Evolutionary conservation across 2,797 vertebrate genomes (phyloP), one percentile per base, ranked within the genome.

Genomic region (Melanotaenia boesemani): DNA sequence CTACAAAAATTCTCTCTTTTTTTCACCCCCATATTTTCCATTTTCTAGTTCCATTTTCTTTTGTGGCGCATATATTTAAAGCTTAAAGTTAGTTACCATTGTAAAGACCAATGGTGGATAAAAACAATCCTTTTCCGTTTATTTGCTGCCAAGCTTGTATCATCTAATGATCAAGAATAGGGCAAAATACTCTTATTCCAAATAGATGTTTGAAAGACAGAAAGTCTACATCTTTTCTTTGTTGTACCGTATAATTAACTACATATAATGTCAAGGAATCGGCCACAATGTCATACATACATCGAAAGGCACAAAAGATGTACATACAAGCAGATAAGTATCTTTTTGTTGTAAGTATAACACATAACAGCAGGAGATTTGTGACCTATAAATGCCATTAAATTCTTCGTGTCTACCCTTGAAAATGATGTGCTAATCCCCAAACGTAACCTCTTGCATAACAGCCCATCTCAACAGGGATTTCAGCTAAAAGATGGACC

Each of bases 361-460:
- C 68, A 74, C 77, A 76, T 63, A 72, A 79, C 77, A 46, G 78
- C 61, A 59, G 72, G 72, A 64, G 80, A 84, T 89, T 81, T 80
- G 73, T 83, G 87, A 87, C 87, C 86, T 61, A 86, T 82, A 84
- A 88, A 88, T 41, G 50, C 59, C 54, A 66, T 41, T 37, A 60
- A 81, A 86, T 89, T 87, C 84, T 90, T 85, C 69, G 85, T 78
- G 90, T 86, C 70, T 84, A 85, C 84, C 88, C 88, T 88, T 90
- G 89, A 83, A 88, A 90, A 92, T 54, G 57, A 88, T 67, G 83
- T 82, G 80, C 79, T 87, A 92, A 93, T 93, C 91, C 90, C 84
- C 79, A 88, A 91, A 91, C 60, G 86, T 75, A 78, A 77, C 86
- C 88, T 77, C 85, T 93, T 93, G 89, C 90, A 58, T 93, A 93